Percentiles rank a stretch among this genome's conserved stretches.
These are phyloP conservation scores for Eutrigla gurnardus DNA, from an alignment of 2,797 vertebrate genomes.

Conservation along the genomic window DNA sequence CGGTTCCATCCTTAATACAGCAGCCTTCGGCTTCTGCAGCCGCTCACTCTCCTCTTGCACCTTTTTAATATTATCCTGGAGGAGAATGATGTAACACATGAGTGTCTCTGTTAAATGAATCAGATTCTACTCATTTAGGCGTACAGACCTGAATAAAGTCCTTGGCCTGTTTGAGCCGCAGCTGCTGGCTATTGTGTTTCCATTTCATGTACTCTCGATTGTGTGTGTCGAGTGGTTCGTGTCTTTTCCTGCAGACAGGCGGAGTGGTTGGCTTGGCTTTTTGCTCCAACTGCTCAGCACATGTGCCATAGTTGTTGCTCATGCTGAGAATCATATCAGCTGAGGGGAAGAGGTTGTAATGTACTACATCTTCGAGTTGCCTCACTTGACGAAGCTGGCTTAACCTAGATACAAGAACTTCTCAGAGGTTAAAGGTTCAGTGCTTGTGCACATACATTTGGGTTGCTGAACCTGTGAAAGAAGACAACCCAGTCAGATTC, in stretches of 20 bases:
- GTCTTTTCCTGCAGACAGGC: slow-evolving; percentile 26
- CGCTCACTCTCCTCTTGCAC: slow-evolving; percentile 61
- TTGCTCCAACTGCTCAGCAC: slow-evolving; percentile 39
- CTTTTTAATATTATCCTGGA: slow-evolving; percentile 82
- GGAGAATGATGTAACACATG: slow-evolving; percentile 37
- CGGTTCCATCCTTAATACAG: slow-evolving; percentile 56
- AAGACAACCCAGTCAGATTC: no score
- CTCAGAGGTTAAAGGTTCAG: neutral
- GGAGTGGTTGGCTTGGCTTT: neutral
- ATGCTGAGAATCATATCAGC: slow-evolving; percentile 85
- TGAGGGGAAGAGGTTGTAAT: slow-evolving; percentile 85
- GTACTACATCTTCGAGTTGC: slow-evolving; percentile 79
- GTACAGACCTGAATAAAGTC: slow-evolving; percentile 73
- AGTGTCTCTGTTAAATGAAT: slow-evolving; percentile 1
- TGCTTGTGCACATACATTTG: no score
- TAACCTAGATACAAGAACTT: slow-evolving; percentile 77
- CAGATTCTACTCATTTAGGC: neutral
- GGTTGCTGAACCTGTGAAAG: no score
- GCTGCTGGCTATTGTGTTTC: slow-evolving; percentile 54
- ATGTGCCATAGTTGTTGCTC: slow-evolving; percentile 79
- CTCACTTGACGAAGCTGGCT: slow-evolving; percentile 75
- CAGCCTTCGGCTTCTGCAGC: slow-evolving; percentile 46
- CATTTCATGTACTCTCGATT: slow-evolving; percentile 66
- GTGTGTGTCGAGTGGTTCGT: slow-evolving; percentile 49
- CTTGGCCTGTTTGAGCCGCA: slow-evolving; percentile 19